phyloP scores from a whole-genome alignment of 2,113 vertebrate species.

The Otus sunia region DNA sequence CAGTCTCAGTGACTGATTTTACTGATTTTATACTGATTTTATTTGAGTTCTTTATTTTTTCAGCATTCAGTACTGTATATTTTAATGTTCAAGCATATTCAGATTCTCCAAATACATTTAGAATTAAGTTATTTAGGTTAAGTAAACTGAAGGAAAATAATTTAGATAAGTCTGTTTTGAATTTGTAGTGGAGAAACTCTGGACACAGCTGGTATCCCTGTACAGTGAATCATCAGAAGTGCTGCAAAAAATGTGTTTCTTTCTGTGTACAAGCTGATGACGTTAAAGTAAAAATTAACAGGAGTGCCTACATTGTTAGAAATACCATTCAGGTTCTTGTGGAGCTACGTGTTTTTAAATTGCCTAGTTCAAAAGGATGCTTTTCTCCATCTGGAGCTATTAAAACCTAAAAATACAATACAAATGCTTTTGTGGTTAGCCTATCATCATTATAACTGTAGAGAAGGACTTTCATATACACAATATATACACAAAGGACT shows the following conservation, averaged over 20 bases:
- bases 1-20: neutral
- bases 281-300: neutral
- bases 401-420: neutral
- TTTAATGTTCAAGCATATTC: neutral
- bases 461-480: neutral
- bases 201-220: neutral
- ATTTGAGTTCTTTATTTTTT: neutral
- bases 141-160: neutral
- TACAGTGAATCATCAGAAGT: neutral
- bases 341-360: neutral
- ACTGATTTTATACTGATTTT: neutral
- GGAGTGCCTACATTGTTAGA: neutral
- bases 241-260: neutral
- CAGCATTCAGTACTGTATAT: neutral
- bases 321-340: neutral
- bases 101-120: neutral
- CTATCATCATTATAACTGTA: neutral
- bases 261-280: neutral
- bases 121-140: neutral
- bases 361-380: neutral
- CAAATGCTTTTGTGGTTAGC: neutral
- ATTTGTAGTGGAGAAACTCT: neutral
- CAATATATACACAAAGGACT: neutral
- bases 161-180: neutral
- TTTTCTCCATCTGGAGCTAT: neutral